phyloP scores from a whole-genome alignment of 2,797 vertebrate species.

The Halcyon chelicuti region DNA sequence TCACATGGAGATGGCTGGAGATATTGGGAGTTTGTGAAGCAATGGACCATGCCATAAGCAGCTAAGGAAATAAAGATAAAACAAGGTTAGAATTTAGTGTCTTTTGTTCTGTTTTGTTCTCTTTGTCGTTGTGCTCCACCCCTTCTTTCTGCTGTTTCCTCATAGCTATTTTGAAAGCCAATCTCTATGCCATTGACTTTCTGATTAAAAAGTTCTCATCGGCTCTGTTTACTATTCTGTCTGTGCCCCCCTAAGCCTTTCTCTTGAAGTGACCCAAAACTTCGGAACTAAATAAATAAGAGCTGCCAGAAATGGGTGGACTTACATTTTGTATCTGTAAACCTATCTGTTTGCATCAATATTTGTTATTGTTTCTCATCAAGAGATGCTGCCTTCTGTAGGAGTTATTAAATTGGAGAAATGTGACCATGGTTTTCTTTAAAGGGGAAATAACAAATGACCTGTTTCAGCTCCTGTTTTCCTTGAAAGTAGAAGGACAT shows the following conservation, averaged over 20 bases:
- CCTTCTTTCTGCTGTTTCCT: neutral
- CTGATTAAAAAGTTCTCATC: neutral
- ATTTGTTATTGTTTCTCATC: neutral
- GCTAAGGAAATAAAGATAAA: neutral
- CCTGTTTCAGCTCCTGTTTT: neutral
- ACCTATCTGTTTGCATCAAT: neutral
- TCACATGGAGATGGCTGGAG: neutral
- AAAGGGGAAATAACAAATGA: constrained; percentile 18
- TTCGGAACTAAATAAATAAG: neutral
- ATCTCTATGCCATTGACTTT: neutral
- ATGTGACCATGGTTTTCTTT: neutral
- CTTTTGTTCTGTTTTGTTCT: neutral
- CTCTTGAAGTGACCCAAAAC: neutral
- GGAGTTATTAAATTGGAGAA: neutral
- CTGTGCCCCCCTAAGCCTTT: neutral
- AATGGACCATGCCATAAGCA: neutral
- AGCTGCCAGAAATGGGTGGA: neutral
- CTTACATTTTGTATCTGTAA: neutral
- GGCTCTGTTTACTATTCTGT: neutral
- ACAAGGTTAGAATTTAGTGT: neutral
- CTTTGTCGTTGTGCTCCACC: neutral
- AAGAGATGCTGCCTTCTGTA: neutral
- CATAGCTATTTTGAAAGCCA: neutral
- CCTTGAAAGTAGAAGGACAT: constrained; percentile 32
- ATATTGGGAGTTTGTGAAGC: neutral